Evolutionary conservation across 2,113 vertebrate genomes (phyloP), one percentile per base, ranked within the genome.

Genomic region (Gasterosteus nipponicus): DNA sequence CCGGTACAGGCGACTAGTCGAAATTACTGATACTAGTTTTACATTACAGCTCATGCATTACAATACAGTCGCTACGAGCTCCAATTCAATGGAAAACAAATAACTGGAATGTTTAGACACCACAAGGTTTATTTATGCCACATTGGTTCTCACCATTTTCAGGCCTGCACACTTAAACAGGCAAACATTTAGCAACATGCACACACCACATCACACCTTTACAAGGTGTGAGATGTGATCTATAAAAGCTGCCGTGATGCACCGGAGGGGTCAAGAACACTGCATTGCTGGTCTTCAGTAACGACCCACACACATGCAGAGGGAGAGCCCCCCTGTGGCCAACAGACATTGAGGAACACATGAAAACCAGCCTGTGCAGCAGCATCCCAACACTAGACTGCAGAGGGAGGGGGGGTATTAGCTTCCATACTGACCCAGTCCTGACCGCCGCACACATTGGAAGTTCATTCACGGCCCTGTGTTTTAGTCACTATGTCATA

Each of bases 241-340:
- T 63, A 66, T 59, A 44, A 35, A 35, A 69, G 75, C 42, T 61
- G 62, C 46, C 59, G 57, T 60, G 63, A 79, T 71, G 68, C 86
- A 76, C 80, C 33, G 66, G 76, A 75, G 74, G 63, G 60, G 77
- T 85, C 83, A 87, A 78, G 82, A 86, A 76, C 85, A 83, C 80
- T 67, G 85, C 81, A 80, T 70, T 69, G 46, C 80, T 68, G 73
- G 81, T 75, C 67, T 81, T 61, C 54, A 75, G 79, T 73, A 68
- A 87, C 78, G 61, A 84, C 58, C 70, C 62, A 68, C 77, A 78
- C 49, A 77, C 86, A 80, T 69, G 69, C 82, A 79, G 76, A 81
- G 75, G 78, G 53, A 88, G 83, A 85, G 88, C 83, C 88, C 86
- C 87, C 84, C 83, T 75, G 83, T 89, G 89, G 88, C 73, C 82